Percentiles rank a stretch among this genome's conserved stretches.
These are phyloP conservation scores for Holacanthella duospinosa DNA, from an alignment of 2,888 invertebrate species.

Conservation along the genomic window DNA sequence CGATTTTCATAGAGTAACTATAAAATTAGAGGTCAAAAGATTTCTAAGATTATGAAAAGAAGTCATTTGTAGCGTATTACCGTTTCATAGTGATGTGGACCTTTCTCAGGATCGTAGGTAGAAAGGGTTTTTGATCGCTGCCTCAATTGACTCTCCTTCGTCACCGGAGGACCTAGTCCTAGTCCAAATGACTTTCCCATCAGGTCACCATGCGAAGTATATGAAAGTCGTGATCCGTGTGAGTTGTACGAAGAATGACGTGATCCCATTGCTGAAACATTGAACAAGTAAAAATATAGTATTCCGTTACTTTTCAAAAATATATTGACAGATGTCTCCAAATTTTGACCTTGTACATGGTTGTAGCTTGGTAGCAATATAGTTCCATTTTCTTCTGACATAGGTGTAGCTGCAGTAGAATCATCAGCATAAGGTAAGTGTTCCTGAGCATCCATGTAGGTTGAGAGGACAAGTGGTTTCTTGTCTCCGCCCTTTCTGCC, in stretches of 20 bases:
- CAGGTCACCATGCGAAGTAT: constrained; percentile 86
- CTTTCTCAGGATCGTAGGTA: constrained; percentile 20
- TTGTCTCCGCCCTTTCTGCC: constrained; percentile 75
- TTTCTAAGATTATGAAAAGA: too few species aligned
- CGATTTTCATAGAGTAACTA: too few species aligned
- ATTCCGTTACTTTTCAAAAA: not conserved
- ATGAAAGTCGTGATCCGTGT: constrained; percentile 83
- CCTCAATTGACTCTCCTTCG: constrained; percentile 74
- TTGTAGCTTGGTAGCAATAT: constrained; percentile 77
- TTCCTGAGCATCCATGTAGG: constrained; percentile 67
- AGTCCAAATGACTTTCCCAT: constrained; percentile 52
- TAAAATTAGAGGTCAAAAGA: too few species aligned
- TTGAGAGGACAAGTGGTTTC: constrained; percentile 84
- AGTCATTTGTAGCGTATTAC: too few species aligned
- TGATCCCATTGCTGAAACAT: constrained; percentile 54
- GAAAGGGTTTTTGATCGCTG: constrained; percentile 40
- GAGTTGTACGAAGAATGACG: constrained; percentile 92
- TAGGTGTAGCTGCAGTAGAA: constrained; percentile 92
- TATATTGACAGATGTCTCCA: not conserved
- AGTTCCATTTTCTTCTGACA: constrained; percentile 94
- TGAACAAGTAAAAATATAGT: too few species aligned
- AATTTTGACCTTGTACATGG: not conserved
- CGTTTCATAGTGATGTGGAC: not conserved
- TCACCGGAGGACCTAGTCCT: constrained; percentile 57
- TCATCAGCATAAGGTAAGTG: constrained; percentile 95